Base-by-base conservation (phyloP, 2,797 vertebrate species). In the Neosalanx taihuensis region DNA sequence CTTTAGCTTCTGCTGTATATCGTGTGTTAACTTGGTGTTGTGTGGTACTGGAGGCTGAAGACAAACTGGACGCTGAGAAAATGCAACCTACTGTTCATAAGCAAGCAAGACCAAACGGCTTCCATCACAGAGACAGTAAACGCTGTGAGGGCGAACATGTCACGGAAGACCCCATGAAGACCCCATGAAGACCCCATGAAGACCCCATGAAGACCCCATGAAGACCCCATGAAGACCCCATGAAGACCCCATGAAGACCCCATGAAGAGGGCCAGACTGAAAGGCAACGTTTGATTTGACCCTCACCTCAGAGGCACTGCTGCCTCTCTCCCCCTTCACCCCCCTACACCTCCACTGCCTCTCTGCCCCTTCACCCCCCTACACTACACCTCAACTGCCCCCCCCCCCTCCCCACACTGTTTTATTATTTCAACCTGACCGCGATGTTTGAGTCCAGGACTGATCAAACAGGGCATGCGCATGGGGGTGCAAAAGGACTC, bases 31-130 rank as follows among this genome's bases (percentile, higher is more conserved):
- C 73, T 83, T 63, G 85, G 73, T 80, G 76, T 82, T 82, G 73
- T 80, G 77, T 80, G 85, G 84, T 84, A 86, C 84, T 76, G 57
- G 71, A 80, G 77, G 71, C 69, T 46, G 70, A 81, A 81, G 53
- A 69, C 37, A 81, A 85, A 70, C 67, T 78, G 76, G 73, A 84
- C 62, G 74, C 73, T 80, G 81, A 85, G 79, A 26, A 58, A 7
- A 23, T 33, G 5, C 4, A 37, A 33, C 23, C 46, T 35, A 26
- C 74, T 76, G 67, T 46, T 59, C 41, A 75, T 58, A 79, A 70
- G 75, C 23, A 41, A 57, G 20, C 6, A 62, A 62, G 70, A 65
- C 58, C 29, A 23, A 23, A 67, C 18, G 23, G 35, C 49, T 30
- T 23, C 3, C 0, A 66, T 3, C 18, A 30, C 41, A n/a, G 4